phyloP scores from a whole-genome alignment of 2,113 vertebrate species.

The Cepphus grylle region DNA sequence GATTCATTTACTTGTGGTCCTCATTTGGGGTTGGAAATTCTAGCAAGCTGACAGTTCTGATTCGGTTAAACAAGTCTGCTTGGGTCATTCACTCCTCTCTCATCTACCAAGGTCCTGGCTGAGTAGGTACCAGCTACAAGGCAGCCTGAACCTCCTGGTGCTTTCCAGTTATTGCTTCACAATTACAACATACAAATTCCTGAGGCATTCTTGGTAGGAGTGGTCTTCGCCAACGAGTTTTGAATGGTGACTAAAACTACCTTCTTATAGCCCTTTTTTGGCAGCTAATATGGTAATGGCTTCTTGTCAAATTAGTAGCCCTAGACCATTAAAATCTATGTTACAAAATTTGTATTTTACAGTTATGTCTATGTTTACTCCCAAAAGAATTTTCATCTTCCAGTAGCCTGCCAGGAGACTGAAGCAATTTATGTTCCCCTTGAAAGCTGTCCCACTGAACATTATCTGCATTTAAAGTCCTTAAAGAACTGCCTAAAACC shows the following conservation, averaged over 20 bases:
- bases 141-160: not conserved
- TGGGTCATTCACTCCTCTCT: not conserved
- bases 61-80: not conserved
- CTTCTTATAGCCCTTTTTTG: not conserved
- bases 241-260: not conserved
- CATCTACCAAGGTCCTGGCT: not conserved
- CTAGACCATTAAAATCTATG: not conserved
- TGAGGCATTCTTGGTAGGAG: not conserved
- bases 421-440: not conserved
- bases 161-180: not conserved
- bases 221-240: not conserved
- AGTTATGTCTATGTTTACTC: not conserved
- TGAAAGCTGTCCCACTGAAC: not conserved
- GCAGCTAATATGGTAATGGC: not conserved
- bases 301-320: not conserved
- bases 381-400: not conserved
- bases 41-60: not conserved
- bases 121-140: not conserved
- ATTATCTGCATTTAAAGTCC: not conserved
- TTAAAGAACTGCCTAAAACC: not conserved
- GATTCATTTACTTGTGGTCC: constrained; percentile 14
- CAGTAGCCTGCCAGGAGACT: not conserved
- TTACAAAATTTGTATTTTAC: not conserved
- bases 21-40: not conserved
- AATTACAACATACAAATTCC: not conserved